phyloP scores from a whole-genome alignment of 1,140 invertebrate species.

The Lysiphlebus fabarum region DNA sequence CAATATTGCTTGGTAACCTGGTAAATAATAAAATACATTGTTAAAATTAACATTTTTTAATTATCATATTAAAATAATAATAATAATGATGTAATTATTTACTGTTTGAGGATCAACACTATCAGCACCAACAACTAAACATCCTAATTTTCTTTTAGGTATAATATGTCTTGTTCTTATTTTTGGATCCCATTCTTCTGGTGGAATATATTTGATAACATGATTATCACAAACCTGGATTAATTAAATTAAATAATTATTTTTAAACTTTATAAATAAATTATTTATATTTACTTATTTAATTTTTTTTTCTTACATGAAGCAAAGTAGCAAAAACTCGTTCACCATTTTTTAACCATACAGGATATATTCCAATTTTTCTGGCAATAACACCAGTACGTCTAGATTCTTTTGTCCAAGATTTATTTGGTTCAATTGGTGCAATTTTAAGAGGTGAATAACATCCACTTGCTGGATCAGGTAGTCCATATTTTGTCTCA shows the following conservation, averaged over 20 bases:
- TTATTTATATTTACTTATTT: conserved; percentile 16
- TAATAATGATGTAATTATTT: conserved; percentile 19
- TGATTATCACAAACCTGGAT: conserved; percentile 90
- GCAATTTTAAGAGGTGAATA: conserved; percentile 55
- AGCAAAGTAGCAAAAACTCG: conserved; percentile 76
- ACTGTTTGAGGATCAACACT: conserved; percentile 76
- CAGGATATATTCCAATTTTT: conserved; percentile 90
- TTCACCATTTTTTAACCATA: conserved; percentile 87
- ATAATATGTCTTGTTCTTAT: conserved; percentile 41
- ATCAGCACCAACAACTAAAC: conserved; percentile 85
- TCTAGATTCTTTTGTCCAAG: conserved; percentile 64
- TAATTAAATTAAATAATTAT: conserved; percentile 1
- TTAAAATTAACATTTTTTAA: conserved; percentile 7
- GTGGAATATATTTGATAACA: conserved; percentile 87
- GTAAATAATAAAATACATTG: conserved; percentile 27
- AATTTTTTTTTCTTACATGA: conserved; percentile 63
- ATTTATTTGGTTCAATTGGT: conserved; percentile 55
- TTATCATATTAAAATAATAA: neutral
- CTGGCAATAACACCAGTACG: conserved; percentile 84
- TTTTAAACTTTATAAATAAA: conserved; percentile 20
- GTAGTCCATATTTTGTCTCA: conserved; percentile 61
- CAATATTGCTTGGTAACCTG: conserved; percentile 87
- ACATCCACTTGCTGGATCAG: conserved; percentile 45
- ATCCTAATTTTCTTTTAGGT: conserved; percentile 61
- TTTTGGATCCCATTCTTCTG: conserved; percentile 71